Percentiles rank a stretch among this genome's conserved stretches.
phyloP scores from a whole-genome alignment of 2,888 invertebrate genomes.

The Ephialtes manifestator region DNA sequence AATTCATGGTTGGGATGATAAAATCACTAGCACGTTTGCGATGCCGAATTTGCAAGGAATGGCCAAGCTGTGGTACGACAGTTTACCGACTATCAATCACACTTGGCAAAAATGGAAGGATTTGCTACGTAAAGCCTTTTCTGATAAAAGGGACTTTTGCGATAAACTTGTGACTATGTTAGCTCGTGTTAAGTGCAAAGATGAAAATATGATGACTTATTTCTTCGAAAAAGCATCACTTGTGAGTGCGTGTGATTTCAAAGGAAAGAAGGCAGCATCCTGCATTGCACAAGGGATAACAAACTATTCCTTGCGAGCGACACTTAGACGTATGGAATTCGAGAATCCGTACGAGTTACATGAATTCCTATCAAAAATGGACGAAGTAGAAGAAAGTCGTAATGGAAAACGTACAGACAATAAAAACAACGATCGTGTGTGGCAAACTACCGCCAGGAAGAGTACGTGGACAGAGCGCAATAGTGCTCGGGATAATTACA shows the following conservation, averaged over 20 bases:
- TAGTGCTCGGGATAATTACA: too few species aligned
- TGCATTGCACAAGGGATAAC: slow-evolving; percentile 56
- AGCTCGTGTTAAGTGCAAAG: slow-evolving; percentile 27
- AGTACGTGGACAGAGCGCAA: too few species aligned
- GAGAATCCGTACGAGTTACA: too few species aligned
- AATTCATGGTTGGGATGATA: slow-evolving; percentile 36
- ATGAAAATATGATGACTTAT: slow-evolving; percentile 51
- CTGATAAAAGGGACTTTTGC: slow-evolving; percentile 42
- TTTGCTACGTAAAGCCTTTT: slow-evolving; percentile 38
- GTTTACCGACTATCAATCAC: slow-evolving; percentile 7
- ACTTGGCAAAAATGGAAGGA: slow-evolving; percentile 50
- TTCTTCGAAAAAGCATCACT: slow-evolving; percentile 45
- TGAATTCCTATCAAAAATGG: too few species aligned
- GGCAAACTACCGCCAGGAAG: too few species aligned
- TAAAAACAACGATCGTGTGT: too few species aligned
- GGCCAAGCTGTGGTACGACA: slow-evolving; percentile 20
- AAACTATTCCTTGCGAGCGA: too few species aligned
- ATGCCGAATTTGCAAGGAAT: slow-evolving; percentile 20
- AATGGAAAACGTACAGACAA: too few species aligned
- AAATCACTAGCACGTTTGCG: slow-evolving; percentile 6
- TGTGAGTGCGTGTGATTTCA: slow-evolving; percentile 35
- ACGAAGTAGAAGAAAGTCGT: too few species aligned
- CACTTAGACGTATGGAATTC: too few species aligned
- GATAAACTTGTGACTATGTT: slow-evolving; percentile 42
- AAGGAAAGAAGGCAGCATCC: slow-evolving; percentile 42